These are phyloP conservation scores for Pinctada fucata DNA, from an alignment of 2,888 invertebrate genomes.

Conservation along the genomic window DNA sequence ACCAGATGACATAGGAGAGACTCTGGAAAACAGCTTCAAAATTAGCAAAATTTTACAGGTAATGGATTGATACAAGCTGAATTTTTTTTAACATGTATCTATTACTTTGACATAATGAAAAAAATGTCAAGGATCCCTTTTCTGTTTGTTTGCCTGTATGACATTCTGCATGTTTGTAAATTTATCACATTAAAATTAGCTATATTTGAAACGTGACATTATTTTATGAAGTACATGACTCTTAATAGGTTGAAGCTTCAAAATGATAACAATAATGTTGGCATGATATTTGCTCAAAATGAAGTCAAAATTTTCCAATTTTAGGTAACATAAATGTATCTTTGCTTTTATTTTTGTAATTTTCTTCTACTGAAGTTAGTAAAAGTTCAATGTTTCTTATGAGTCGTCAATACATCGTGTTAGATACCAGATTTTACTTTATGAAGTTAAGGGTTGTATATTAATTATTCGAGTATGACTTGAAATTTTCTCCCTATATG, in stretches of 20 bases:
- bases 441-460: too few relatives aligned
- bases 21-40: constrained; percentile 40
- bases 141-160: not conserved
- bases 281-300: too few relatives aligned
- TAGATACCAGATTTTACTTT: not conserved
- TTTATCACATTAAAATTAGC: too few relatives aligned
- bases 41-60: constrained; percentile 34
- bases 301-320: too few relatives aligned
- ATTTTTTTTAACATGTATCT: not conserved
- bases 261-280: too few relatives aligned
- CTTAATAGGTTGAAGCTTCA: too few relatives aligned
- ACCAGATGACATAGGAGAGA: constrained; percentile 26
- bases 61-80: not conserved
- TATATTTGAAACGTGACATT: too few relatives aligned
- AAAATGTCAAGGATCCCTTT: not conserved
- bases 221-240: too few relatives aligned
- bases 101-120: not conserved
- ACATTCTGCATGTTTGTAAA: not conserved
- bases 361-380: not conserved
- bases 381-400: not conserved
- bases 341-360: too few relatives aligned
- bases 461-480: too few relatives aligned
- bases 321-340: too few relatives aligned
- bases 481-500: too few relatives aligned
- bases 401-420: not conserved